Base-by-base conservation (phyloP, 2,113 vertebrate genomes). In the Eonycteris spelaea region DNA sequence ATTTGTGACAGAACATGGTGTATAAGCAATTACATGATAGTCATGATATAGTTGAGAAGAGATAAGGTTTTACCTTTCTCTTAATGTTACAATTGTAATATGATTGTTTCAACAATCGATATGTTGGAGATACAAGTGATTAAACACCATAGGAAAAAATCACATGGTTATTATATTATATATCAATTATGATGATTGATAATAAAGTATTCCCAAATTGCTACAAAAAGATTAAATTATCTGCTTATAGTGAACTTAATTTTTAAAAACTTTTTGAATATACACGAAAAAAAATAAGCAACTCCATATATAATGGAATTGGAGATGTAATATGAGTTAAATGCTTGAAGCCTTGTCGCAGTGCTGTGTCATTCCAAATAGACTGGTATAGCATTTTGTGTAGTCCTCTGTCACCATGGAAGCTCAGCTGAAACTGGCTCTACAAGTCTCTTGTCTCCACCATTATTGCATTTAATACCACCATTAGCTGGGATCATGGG, bases 401-500 rank as follows among this genome's bases (percentile, higher is more conserved):
- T 43, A 55, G 51, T 14, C 15, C 30, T 95, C 67, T 1, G 6
- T 82, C 48, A 45, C 75, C 70, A 19, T 35, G 67, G 48, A 86
- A 68, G 21, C 33, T 68, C 15, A 40, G n/a, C 28, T 33, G 65
- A 88, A 94, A 70, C 67, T 77, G 85, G 33, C 38, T 86, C 18
- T 43, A 9, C 67, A 16, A 94, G 48, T 61, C 68, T 91, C 33
- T 0, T 0, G 0, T 95, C 92, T 92, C 82, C 73, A 83, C 61
- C 28, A n/a, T 95, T 43, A 57, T 1, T 89, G 13, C 70, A 55
- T 51, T 75, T 80, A 92, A 92, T 43, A 51, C 71, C 70, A 48
- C 35, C 70, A 92, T 94, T 92, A 95, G 35, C 14, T 83, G 48
- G 57, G 63, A 75, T 91, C 93, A 70, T 83, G 91, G 95, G 93